Conservation (phyloP, 2,888 invertebrate species). For the Operophtera brumata region DNA sequence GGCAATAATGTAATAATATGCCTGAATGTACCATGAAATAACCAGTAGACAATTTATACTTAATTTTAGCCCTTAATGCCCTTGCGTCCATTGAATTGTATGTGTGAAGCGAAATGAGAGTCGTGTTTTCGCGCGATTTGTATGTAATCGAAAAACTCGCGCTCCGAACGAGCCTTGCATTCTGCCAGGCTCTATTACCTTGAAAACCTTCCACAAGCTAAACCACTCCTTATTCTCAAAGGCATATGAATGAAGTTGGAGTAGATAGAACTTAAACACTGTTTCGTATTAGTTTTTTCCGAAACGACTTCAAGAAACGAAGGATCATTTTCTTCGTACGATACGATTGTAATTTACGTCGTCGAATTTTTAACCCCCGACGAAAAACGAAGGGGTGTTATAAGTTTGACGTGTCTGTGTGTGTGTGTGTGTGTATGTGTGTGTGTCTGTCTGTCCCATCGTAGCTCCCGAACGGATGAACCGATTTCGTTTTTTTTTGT, state of each 20-base stretch:
- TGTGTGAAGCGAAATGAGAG: constrained; percentile 18
- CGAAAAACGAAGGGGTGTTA: too few relatives aligned
- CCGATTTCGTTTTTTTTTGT: too few relatives aligned
- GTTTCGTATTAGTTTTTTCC: constrained; percentile 53
- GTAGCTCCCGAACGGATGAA: too few relatives aligned
- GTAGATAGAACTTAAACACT: not conserved
- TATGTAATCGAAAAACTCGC: constrained; percentile 60
- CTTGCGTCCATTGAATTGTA: not conserved
- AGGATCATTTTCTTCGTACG: constrained; percentile 43
- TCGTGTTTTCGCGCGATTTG: constrained; percentile 54
- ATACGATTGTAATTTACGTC: constrained; percentile 44
- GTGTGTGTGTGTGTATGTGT: too few relatives aligned
- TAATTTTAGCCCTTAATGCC: not conserved
- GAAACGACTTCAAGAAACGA: constrained; percentile 52
- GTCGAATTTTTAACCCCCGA: too few relatives aligned
- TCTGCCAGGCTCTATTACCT: constrained; percentile 62
- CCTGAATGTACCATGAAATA: too few relatives aligned
- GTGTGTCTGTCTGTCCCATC: too few relatives aligned
- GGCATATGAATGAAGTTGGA: not conserved
- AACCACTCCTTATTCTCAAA: not conserved
- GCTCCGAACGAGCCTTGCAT: constrained; percentile 56
- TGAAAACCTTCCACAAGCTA: not conserved
- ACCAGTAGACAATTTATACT: too few relatives aligned
- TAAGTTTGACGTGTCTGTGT: too few relatives aligned
- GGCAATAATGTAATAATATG: too few relatives aligned